Percentiles rank a stretch among this genome's conserved stretches.
Evolutionary conservation across 1,140 invertebrate genomes (phyloP).

Genomic region (Cylas formicarius): DNA sequence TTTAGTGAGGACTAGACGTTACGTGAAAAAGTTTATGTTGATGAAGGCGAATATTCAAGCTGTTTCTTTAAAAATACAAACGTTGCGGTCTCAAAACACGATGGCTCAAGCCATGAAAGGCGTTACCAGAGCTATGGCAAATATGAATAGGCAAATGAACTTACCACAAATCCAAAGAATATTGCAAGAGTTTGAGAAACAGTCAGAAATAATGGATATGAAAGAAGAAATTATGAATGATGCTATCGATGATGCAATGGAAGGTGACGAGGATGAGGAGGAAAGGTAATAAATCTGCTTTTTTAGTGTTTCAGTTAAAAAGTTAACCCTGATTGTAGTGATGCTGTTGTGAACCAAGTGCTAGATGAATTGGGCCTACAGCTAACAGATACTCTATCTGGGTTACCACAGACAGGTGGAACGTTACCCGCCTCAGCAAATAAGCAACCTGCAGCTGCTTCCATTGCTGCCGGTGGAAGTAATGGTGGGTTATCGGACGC

Average conservation of each 20-base stretch:
- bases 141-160: slow-evolving; percentile 97
- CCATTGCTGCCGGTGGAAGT: slow-evolving; percentile 47
- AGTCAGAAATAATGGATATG: slow-evolving; percentile 99
- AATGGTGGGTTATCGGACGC: slow-evolving; percentile 66
- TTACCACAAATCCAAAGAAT: slow-evolving; percentile 99
- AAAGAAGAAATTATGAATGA: slow-evolving; percentile 99
- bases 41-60: slow-evolving; percentile 99
- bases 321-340: no score
- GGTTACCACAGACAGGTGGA: slow-evolving; percentile 69
- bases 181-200: slow-evolving; percentile 98
- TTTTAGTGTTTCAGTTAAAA: slow-evolving; percentile 33
- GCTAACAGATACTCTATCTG: slow-evolving; percentile 80
- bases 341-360: slow-evolving; percentile 87
- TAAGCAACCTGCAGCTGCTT: slow-evolving; percentile 47
- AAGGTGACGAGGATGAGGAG: slow-evolving; percentile 96
- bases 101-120: slow-evolving; percentile 99
- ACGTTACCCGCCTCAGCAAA: slow-evolving; percentile 50
- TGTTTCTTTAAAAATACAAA: slow-evolving; percentile 97
- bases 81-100: slow-evolving; percentile 94
- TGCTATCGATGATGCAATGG: slow-evolving; percentile 99
- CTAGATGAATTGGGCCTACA: slow-evolving; percentile 95
- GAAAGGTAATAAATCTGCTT: slow-evolving; percentile 64
- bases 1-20: slow-evolving; percentile 89
- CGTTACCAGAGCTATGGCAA: slow-evolving; percentile 96
- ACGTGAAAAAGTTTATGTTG: slow-evolving; percentile 97